A percentile compares a stretch with the other conserved stretches of the same genome.
Evolutionary conservation across 1,140 invertebrate species (phyloP).

Genomic region (Neodiprion pinetum): DNA sequence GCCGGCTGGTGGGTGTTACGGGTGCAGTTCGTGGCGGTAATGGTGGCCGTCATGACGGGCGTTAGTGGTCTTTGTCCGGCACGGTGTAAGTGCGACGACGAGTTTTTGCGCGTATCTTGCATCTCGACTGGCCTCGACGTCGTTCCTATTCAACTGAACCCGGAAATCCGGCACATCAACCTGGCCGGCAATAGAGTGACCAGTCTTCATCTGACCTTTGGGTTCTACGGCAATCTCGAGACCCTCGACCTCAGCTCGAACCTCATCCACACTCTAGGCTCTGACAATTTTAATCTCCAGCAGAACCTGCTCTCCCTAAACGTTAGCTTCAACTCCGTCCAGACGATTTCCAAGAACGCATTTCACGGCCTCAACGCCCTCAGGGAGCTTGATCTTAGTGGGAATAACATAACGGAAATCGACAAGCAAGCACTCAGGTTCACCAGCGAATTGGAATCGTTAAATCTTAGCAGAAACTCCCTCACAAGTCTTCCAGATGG

Average conservation of each 20-base stretch:
- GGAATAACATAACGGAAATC: slow-evolving; percentile 79
- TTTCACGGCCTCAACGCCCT: slow-evolving; percentile 77
- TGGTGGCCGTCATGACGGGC: slow-evolving; percentile 44
- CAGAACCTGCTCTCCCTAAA: slow-evolving; percentile 74
- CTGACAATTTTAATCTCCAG: slow-evolving; percentile 81
- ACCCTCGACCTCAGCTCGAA: slow-evolving; percentile 84
- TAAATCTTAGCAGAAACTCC: slow-evolving; percentile 80
- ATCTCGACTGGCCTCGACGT: slow-evolving; percentile 79
- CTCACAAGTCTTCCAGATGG: slow-evolving; percentile 73
- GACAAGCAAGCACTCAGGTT: slow-evolving; percentile 75
- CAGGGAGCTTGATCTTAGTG: slow-evolving; percentile 73
- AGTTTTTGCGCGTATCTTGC: slow-evolving; percentile 75
- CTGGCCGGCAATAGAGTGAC: slow-evolving; percentile 77
- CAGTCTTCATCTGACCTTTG: slow-evolving; percentile 75
- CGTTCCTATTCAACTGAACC: slow-evolving; percentile 87
- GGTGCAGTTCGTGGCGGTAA: slow-evolving; percentile 47
- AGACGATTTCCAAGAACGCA: slow-evolving; percentile 74
- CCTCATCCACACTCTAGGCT: slow-evolving; percentile 77
- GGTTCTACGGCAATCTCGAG: slow-evolving; percentile 80
- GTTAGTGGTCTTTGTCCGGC: slow-evolving; percentile 76
- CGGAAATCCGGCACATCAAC: slow-evolving; percentile 79
- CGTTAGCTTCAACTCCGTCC: slow-evolving; percentile 77
- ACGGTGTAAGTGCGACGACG: slow-evolving; percentile 82
- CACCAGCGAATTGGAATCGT: slow-evolving; percentile 71
- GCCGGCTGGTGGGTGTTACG: slow-evolving; percentile 48